Percentiles rank a stretch among this genome's conserved stretches.
Conservation (phyloP, 30 jellyfish, hydroid and myxozoan genomes). For the Aurelia sp. region DNA sequence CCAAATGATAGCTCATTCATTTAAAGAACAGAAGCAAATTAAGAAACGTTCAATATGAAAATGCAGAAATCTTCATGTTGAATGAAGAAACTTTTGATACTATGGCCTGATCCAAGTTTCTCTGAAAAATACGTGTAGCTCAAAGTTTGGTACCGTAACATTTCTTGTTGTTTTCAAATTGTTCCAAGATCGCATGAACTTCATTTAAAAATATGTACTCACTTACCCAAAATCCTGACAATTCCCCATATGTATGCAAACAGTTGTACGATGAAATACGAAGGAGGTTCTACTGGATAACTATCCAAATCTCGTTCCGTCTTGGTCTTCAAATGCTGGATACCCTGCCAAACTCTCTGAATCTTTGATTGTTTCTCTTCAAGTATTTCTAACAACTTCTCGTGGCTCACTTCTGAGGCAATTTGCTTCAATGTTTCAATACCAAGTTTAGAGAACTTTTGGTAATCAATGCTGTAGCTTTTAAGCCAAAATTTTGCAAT, state of each 20-base stretch:
- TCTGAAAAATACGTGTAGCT: too few species aligned
- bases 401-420: neutral
- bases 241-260: conserved; percentile 21
- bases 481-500: conserved; percentile 43
- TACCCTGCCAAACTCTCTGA: conserved; percentile 23
- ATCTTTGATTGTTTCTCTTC: neutral
- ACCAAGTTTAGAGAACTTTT: conserved; percentile 20
- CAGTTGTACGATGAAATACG: neutral
- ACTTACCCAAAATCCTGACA: conserved; percentile 6
- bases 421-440: conserved; percentile 15
- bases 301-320: conserved; percentile 26
- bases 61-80: too few species aligned
- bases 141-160: too few species aligned
- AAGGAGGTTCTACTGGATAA: conserved; percentile 49
- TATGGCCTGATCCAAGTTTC: too few species aligned
- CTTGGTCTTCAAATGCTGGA: conserved; percentile 7
- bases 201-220: neutral
- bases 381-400: neutral
- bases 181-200: too few species aligned
- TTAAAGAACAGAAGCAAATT: too few species aligned
- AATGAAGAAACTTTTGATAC: too few species aligned
- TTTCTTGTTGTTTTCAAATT: too few species aligned
- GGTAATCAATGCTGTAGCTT: neutral
- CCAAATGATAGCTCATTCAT: too few species aligned
- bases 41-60: too few species aligned